A percentile compares a stretch with the other conserved stretches of the same genome.
Conservation (phyloP, 2,888 invertebrate species). For the Pristionchus arcanus region DNA sequence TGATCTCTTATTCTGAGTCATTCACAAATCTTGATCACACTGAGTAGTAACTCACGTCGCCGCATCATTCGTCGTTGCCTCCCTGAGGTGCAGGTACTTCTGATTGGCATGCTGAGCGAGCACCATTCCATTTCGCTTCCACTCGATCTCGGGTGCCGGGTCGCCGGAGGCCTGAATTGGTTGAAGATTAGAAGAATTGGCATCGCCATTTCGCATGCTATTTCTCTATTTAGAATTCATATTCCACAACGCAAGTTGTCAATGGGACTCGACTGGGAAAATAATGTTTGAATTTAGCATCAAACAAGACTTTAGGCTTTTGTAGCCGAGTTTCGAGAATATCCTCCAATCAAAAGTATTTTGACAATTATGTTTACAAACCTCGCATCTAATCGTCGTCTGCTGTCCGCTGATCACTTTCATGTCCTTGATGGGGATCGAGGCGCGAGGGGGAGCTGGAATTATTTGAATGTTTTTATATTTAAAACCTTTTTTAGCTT, state of each 20-base stretch:
- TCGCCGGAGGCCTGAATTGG: conserved; percentile 74
- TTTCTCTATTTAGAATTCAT: too few relatives aligned
- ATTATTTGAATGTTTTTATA: background rate
- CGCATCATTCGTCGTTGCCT: conserved; percentile 67
- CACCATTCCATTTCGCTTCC: conserved; percentile 82
- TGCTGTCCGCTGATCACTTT: conserved; percentile 79
- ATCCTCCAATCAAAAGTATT: too few relatives aligned
- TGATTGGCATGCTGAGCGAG: conserved; percentile 41
- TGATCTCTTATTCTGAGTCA: too few relatives aligned
- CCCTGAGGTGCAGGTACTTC: conserved; percentile 72
- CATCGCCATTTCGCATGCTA: too few relatives aligned
- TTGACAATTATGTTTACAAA: too few relatives aligned
- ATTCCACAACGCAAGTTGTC: too few relatives aligned
- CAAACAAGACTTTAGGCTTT: too few relatives aligned
- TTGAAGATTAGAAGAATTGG: too few relatives aligned
- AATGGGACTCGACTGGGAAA: too few relatives aligned
- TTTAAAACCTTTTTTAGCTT: background rate
- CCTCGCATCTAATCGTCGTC: conserved; percentile 80
- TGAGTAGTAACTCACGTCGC: conserved; percentile 60
- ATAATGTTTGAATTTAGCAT: too few relatives aligned
- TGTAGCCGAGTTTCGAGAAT: too few relatives aligned
- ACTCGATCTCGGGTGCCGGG: conserved; percentile 80
- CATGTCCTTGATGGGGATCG: conserved; percentile 68
- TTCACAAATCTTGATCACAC: too few relatives aligned
- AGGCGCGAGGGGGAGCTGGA: conserved; percentile 72